Percentiles rank a stretch among this genome's conserved stretches.
These are phyloP conservation scores for Meloidogyne floridensis DNA, from an alignment of 1,140 invertebrate species.

Conservation along the genomic window DNA sequence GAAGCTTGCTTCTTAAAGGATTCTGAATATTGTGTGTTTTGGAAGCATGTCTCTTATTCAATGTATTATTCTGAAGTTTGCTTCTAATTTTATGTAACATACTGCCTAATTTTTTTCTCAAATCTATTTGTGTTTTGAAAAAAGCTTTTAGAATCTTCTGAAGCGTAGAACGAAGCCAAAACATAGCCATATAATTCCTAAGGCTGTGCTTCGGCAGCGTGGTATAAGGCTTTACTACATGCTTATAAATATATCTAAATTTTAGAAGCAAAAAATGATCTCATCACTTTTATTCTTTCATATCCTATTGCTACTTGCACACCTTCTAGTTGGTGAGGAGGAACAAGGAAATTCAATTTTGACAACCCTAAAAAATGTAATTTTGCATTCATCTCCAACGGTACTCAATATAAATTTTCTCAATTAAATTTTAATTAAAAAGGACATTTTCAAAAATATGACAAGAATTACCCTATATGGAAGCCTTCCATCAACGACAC, in stretches of 20 bases:
- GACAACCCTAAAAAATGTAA: slow-evolving; percentile 11
- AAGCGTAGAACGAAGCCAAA: background rate
- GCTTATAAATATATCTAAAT: background rate
- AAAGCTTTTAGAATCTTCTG: background rate
- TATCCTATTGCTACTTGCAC: background rate
- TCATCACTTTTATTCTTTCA: slow-evolving; percentile 3
- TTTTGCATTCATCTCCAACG: slow-evolving; percentile 8
- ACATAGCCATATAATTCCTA: too few relatives aligned
- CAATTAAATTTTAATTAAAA: background rate
- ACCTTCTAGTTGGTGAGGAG: background rate
- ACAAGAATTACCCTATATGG: slow-evolving; percentile 26
- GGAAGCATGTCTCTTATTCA: too few relatives aligned
- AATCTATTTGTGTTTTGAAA: too few relatives aligned
- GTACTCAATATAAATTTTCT: slow-evolving; percentile 13
- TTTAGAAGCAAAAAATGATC: background rate
- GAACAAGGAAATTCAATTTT: background rate
- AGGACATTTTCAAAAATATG: slow-evolving; percentile 29
- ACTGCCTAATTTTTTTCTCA: too few relatives aligned
- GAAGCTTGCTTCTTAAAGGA: too few relatives aligned
- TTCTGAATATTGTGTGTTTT: too few relatives aligned
- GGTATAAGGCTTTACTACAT: background rate
- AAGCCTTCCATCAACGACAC: slow-evolving; percentile 5
- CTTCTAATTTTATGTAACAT: too few relatives aligned
- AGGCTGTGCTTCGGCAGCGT: too few relatives aligned
- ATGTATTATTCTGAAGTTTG: too few relatives aligned